Evolutionary conservation across 2,888 invertebrate genomes (phyloP), one percentile per base, ranked within the genome.

Genomic region (Watsonalla cultraria): DNA sequence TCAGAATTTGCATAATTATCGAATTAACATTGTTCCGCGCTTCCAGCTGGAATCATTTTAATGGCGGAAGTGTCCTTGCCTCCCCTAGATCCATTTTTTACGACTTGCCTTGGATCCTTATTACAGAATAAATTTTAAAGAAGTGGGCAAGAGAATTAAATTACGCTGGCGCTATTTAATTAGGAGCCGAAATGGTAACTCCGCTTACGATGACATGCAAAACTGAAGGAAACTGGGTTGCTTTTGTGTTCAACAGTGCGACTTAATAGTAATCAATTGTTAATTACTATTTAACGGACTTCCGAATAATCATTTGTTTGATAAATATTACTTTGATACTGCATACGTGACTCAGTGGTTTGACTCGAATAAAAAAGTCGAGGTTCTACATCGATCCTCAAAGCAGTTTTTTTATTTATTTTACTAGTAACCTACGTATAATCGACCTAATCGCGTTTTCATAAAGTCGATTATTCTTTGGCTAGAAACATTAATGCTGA

Each of bases 1-100:
- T 61, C 53, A 42, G 61, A 69, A 79, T 80, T 79, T 77, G 67
- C 77, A 78, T 79, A 79, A 78, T 78, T 78, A 76, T 77, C 73
- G 69, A 77, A 78, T 80, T 78, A 80, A 77, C 76, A 78, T 75
- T 78, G 78, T 78, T 69, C 70, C 64, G 51, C 54, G 76, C 66
- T 72, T 77, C 72, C 72, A 74, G 65, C 68, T 74, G 74, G 70
- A 74, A 74, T 74, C 73, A 74, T 76, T 78, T 75, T 72, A 76
- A 77, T 75, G 73, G 73, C 68, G 65, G 59, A 64, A 72, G 68
- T 67, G 68, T 72, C 70, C 67, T 64, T 68, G 68, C 68, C 68
- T 66, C 74, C 68, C 69, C 70, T 60, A 65, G 73, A 71, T 70
- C 70, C 70, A 68, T 72, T 71, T 68, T 66, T 77, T 77, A 74